A percentile compares a stretch with the other conserved stretches of the same genome.
Conservation (phyloP, 2,113 vertebrate genomes). For the Muntiacus muntjak region DNA sequence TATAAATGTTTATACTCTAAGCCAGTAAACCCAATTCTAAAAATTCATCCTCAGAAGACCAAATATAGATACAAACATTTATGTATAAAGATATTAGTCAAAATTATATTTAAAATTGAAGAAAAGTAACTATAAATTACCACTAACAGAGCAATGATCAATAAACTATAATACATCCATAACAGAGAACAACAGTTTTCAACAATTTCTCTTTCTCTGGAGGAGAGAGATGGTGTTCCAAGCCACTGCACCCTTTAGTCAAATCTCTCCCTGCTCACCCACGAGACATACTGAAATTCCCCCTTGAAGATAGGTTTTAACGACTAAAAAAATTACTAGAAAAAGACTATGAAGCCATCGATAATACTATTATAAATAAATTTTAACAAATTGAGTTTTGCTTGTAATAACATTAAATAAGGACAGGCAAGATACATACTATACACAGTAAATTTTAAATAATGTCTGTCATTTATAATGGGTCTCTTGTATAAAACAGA, state of each 20-base stretch:
- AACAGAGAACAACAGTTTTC: background rate
- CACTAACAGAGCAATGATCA: background rate
- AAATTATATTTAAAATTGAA: background rate
- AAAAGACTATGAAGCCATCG: background rate
- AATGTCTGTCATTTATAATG: background rate
- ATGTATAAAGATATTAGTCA: background rate
- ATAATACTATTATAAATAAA: background rate
- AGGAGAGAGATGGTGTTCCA: background rate
- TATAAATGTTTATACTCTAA: slow-evolving; percentile 22
- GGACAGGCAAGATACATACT: background rate
- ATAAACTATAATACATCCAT: background rate
- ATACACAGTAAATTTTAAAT: slow-evolving; percentile 4
- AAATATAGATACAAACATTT: background rate
- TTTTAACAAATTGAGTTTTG: background rate
- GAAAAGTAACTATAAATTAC: background rate
- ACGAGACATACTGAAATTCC: background rate
- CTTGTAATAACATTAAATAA: slow-evolving; percentile 19
- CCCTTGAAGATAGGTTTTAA: background rate
- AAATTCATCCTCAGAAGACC: background rate
- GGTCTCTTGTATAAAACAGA: background rate
- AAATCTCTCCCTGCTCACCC: background rate
- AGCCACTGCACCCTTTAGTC: background rate
- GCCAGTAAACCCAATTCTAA: background rate
- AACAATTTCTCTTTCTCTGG: background rate
- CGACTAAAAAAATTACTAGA: background rate